These are phyloP conservation scores for Paradoxurus hermaphroditus DNA, from an alignment of 2,113 vertebrate genomes.

Conservation along the genomic window DNA sequence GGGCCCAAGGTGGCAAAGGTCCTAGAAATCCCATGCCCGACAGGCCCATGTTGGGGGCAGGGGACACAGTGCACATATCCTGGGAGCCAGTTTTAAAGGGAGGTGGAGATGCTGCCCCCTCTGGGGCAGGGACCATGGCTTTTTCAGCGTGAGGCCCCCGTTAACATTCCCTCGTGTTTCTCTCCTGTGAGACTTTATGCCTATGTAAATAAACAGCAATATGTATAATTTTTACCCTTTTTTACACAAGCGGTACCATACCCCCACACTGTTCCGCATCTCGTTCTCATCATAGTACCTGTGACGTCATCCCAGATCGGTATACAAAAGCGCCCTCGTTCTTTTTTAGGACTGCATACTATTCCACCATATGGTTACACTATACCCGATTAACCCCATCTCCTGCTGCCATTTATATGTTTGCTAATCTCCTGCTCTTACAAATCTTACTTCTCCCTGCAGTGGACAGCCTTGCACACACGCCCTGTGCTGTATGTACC, in stretches of 20 bases:
- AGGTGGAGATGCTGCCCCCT: rapidly evolving
- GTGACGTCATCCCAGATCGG: not conserved
- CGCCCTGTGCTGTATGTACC: not conserved
- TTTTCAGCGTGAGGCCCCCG: not conserved
- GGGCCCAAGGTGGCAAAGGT: not conserved
- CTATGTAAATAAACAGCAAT: not conserved
- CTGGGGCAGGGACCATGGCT: not conserved
- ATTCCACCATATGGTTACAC: not conserved
- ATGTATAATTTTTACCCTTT: not conserved
- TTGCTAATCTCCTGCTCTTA: not conserved
- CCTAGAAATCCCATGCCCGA: not conserved
- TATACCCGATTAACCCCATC: not conserved
- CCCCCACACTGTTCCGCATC: not conserved
- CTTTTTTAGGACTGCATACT: not conserved
- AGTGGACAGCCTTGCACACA: not conserved
- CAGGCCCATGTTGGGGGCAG: not conserved
- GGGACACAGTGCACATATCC: not conserved
- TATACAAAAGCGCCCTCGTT: not conserved
- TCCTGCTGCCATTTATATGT: not conserved
- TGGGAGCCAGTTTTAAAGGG: not conserved
- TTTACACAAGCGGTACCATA: not conserved
- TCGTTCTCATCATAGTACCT: not conserved
- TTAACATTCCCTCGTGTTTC: not conserved
- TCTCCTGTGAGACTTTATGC: not conserved
- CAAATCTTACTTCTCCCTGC: not conserved